phyloP scores from a whole-genome alignment of 2,113 vertebrate species.

The Peucedramus taeniatus region DNA sequence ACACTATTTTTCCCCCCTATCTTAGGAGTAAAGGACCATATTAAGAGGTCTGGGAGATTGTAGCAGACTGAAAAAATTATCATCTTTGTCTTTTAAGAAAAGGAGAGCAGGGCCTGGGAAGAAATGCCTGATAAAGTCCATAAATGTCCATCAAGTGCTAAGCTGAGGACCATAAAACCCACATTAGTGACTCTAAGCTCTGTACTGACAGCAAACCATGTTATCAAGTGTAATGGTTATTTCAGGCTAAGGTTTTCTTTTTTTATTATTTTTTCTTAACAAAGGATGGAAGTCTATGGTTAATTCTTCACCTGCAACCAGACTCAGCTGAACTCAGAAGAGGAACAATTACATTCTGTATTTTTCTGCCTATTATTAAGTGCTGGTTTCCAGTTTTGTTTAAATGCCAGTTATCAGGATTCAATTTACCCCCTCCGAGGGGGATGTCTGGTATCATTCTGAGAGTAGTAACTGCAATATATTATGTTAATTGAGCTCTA shows the following conservation, averaged over 20 bases:
- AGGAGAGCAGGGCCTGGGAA: neutral
- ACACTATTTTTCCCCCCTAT: neutral
- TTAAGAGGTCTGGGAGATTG: neutral
- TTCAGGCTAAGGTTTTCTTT: neutral
- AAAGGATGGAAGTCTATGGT: neutral
- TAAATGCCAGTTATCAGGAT: slow-evolving; percentile 55
- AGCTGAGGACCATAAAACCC: neutral
- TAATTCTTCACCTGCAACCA: neutral
- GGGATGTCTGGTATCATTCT: slow-evolving; percentile 50
- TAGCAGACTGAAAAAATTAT: neutral
- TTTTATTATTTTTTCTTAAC: neutral
- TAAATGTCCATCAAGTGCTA: neutral
- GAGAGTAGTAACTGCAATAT: slow-evolving; percentile 60
- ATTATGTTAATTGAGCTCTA: slow-evolving; percentile 58
- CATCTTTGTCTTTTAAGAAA: neutral
- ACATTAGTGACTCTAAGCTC: neutral
- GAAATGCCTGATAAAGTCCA: neutral
- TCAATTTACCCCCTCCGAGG: slow-evolving; percentile 44
- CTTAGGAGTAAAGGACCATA: neutral
- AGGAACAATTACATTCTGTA: neutral
- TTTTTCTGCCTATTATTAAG: slow-evolving; percentile 49
- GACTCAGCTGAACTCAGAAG: neutral
- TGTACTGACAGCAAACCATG: neutral
- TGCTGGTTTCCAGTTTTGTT: slow-evolving; percentile 46
- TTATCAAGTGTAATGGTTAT: neutral